A percentile compares a stretch with the other conserved stretches of the same genome.
Evolutionary conservation across 2,113 vertebrate genomes (phyloP).

Genomic region (Perccottus glenii): DNA sequence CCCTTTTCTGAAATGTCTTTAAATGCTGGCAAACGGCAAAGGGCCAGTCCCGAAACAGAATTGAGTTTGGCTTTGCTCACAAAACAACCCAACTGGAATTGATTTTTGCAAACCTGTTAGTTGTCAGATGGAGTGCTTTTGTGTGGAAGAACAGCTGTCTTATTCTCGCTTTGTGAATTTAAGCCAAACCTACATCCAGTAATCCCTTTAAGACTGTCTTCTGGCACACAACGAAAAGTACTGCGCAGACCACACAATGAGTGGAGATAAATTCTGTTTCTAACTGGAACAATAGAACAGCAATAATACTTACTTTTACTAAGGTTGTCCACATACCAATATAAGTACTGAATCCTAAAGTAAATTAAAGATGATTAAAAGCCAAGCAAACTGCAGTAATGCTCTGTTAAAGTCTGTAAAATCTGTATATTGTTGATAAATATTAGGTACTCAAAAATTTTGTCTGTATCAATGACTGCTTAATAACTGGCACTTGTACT

Average conservation of each 20-base stretch:
- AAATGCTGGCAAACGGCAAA: background rate
- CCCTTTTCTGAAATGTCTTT: background rate
- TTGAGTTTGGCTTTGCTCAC: slow-evolving; percentile 2
- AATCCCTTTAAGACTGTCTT: slow-evolving; percentile 2
- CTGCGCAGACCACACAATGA: background rate
- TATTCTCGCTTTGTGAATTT: slow-evolving; percentile 6
- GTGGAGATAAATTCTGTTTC: background rate
- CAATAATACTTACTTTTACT: too few species aligned
- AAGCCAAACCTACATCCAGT: background rate
- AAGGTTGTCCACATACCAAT: too few species aligned
- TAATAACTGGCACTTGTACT: too few species aligned
- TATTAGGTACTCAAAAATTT: too few species aligned
- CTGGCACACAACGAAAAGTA: slow-evolving; percentile 1
- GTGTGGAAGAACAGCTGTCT: slow-evolving; percentile 4
- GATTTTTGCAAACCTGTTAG: slow-evolving; percentile 8
- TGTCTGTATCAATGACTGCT: too few species aligned
- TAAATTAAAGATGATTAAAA: too few species aligned
- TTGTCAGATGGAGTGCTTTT: slow-evolving; percentile 14
- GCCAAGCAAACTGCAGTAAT: too few species aligned
- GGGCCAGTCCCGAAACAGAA: background rate
- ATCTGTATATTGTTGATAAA: too few species aligned
- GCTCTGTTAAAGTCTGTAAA: too few species aligned
- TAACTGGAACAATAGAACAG: background rate
- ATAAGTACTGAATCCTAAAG: too few species aligned
- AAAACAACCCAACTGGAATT: background rate